Base-by-base conservation (phyloP, 2,888 invertebrate species). In the Heteromyza rotundicornis region DNA sequence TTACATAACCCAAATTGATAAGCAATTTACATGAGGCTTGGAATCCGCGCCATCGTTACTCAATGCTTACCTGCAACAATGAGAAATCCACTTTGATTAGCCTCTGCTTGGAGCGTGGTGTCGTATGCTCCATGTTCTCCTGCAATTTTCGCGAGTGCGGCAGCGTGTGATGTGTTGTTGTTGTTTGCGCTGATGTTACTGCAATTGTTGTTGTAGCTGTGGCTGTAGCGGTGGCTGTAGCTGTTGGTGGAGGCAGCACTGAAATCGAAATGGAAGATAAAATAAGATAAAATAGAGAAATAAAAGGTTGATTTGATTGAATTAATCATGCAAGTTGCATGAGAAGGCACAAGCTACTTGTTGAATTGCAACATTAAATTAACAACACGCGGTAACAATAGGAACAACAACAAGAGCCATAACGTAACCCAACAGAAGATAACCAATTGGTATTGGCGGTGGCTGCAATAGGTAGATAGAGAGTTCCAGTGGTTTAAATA, bases 71-170 rank as follows among this genome's bases (percentile, higher is more conserved):
- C 87, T 89, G 87, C 75, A 91, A 86, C 79, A 89, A 87, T 75
- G 91, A 88, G 83, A 92, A 90, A 86, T 94, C 93, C 66, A 93
- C 92, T 87, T 93, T 93, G 84, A 94, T 94, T 75, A 94, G 88
- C 75, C 91, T 86, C 77, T 82, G 82, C 64, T 78, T 77, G 62
- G 81, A 78, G 66, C 80, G 80, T 64, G 82, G 78, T 64, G 80
- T 67, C 60, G 75, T 84, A 84, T 72, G 85, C 83, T 80, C 86
- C 70, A 67, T 65, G 64, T 68, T 68, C 64, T 73, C 73, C 68
- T 72, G 71, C 61, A 69, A 65, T 73, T 77, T 78, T 66, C 72
- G 70, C 64, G 74, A 70, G 64, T 73, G 77, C n/a, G n/a, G n/a
- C 59, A 68, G 67, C 64, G 68, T 67, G 68, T 66, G 67, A n/a